A percentile compares a stretch with the other conserved stretches of the same genome.
phyloP scores from a whole-genome alignment of 1,140 invertebrate species.

The Philopotamus ludificatus region DNA sequence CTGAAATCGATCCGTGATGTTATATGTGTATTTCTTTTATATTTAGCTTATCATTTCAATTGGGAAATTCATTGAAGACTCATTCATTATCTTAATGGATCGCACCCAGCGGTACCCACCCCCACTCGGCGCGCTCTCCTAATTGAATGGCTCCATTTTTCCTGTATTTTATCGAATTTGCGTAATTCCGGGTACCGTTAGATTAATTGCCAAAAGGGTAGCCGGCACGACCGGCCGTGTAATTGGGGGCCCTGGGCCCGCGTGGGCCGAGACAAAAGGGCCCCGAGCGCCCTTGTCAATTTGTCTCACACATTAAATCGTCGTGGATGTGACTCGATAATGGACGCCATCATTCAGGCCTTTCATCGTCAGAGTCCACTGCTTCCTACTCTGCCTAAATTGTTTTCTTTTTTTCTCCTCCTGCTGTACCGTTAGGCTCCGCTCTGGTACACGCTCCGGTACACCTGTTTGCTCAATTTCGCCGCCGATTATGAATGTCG shows the following conservation, averaged over 20 bases:
- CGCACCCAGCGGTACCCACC: too few relatives aligned
- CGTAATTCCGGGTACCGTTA: too few relatives aligned
- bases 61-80: too few relatives aligned
- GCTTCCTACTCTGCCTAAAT: background rate
- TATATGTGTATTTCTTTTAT: background rate
- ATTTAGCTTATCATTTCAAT: too few relatives aligned
- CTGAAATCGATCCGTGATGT: background rate
- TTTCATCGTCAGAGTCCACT: background rate
- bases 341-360: background rate
- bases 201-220: conserved; percentile 19
- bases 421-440: background rate
- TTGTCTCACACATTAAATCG: conserved; percentile 14
- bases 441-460: background rate
- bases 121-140: too few relatives aligned
- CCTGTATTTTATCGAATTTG: too few relatives aligned
- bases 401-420: background rate
- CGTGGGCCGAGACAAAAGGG: conserved; percentile 12
- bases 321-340: background rate
- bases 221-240: background rate
- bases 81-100: too few relatives aligned
- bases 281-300: conserved; percentile 15
- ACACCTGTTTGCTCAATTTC: background rate
- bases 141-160: too few relatives aligned
- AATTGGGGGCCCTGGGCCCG: background rate
- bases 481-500: background rate